These are phyloP conservation scores for Didymodactylos carnosus DNA, from an alignment of 2,888 invertebrate species.

Conservation along the genomic window DNA sequence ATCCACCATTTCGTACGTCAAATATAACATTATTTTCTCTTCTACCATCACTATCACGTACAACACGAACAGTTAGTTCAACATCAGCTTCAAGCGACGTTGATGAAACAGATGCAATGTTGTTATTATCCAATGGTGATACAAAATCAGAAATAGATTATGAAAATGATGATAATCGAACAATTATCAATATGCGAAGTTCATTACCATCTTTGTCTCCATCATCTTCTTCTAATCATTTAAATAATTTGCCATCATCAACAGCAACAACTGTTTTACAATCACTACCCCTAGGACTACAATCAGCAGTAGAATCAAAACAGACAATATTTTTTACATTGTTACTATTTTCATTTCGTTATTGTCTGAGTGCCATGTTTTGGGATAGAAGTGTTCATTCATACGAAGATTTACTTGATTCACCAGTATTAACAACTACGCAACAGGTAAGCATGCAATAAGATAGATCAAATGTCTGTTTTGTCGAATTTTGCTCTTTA, in stretches of 20 bases:
- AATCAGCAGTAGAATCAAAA: not conserved
- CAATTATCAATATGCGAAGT: not conserved
- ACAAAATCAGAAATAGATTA: no score
- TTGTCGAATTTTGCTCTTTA: not conserved
- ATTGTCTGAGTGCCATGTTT: conserved; percentile 2
- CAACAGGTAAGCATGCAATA: conserved; percentile 6
- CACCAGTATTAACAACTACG: not conserved
- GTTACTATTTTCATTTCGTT: not conserved
- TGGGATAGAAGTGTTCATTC: conserved; percentile 6
- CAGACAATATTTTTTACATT: not conserved
- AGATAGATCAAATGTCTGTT: no score
- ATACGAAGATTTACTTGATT: conserved; percentile 6
- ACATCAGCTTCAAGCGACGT: not conserved
- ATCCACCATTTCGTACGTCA: not conserved
- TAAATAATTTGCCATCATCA: not conserved
- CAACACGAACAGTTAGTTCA: not conserved
- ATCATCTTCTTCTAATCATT: not conserved
- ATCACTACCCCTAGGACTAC: not conserved
- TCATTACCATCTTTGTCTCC: not conserved
- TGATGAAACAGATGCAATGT: not conserved
- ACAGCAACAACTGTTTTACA: not conserved
- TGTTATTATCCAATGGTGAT: no score
- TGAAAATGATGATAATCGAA: not conserved
- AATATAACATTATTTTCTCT: not conserved
- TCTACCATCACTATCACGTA: not conserved